Base-by-base conservation (phyloP, 1,140 invertebrate genomes). In the Nasonia giraulti region DNA sequence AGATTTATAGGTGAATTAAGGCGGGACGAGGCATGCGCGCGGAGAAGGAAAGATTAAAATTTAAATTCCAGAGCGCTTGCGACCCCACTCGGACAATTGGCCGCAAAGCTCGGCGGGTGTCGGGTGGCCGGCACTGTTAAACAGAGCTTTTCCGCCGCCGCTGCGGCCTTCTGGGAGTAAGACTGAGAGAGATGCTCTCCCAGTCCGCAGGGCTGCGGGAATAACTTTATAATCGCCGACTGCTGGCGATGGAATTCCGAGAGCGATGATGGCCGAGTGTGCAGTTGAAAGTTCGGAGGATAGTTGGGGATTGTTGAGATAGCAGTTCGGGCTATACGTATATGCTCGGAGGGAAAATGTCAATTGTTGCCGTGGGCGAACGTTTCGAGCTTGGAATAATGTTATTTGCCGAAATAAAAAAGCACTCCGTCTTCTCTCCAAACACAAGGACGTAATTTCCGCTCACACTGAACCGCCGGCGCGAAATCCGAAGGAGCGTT, bases 1-100 rank as follows among this genome's bases (percentile, higher is more conserved):
- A 66, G 73, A 82, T 82, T 82, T 82, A 82, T 82, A 75, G 80
- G 50, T 17, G 27, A 82, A 75, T 82, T 75, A 81, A 74, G 80
- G 80, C 68, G 37, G 7, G n/a, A 23, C 11, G 69, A 44, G 55
- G 37, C 27, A 66, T 44, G 40, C 50, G 14, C n/a, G 50, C 11
- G 17, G 17, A 81, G 66, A 7, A 79, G 20, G 77, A 79, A 66
- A 82, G 80, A 82, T 82, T 82, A 82, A 82, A 75, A 82, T 82
- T 82, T 75, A 75, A 76, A 82, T 75, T 82, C 80, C 31, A 17
- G 37, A 69, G 77, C 79, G 37, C 20, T 33, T 11, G 66, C 80
- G 47, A 27, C 23, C 68, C 23, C 10, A 44, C 31, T 73, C 69
- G 80, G 68, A 81, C 80, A 81, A 81, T 81, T 81, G 80, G 69